Evolutionary conservation across 2,113 vertebrate species (phyloP).

Genomic region (Gallinago jamesoni): DNA sequence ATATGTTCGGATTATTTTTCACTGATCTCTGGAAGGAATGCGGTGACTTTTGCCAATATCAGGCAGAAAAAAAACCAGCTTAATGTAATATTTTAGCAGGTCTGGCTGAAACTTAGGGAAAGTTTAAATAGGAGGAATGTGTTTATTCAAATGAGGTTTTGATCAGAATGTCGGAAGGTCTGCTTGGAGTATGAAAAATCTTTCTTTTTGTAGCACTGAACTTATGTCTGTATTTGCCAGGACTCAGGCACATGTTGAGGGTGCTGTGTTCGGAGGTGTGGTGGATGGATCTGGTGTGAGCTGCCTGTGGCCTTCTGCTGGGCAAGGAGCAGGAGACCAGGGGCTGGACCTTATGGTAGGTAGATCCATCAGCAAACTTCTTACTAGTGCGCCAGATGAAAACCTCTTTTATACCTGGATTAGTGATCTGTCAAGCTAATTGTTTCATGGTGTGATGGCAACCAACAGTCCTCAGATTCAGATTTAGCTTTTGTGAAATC

Average conservation of each 20-base stretch:
- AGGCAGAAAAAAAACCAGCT: background rate
- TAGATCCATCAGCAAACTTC: background rate
- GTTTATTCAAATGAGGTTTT: conserved; percentile 40
- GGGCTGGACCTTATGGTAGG: background rate
- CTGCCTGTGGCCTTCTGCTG: background rate
- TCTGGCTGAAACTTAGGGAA: background rate
- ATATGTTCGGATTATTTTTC: conserved; percentile 29
- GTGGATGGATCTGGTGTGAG: background rate
- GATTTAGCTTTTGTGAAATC: background rate
- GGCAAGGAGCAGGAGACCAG: background rate
- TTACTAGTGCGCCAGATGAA: background rate
- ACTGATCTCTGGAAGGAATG: conserved; percentile 39
- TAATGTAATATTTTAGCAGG: conserved; percentile 4
- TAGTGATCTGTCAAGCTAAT: conserved; percentile 32
- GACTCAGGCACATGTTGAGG: background rate
- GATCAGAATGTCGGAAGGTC: background rate
- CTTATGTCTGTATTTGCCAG: background rate
- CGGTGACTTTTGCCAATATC: conserved; percentile 13
- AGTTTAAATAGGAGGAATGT: conserved; percentile 8
- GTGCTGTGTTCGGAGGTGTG: background rate
- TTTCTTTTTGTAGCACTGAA: background rate
- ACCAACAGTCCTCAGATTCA: background rate
- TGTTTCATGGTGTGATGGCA: conserved; percentile 8
- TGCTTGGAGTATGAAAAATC: background rate
- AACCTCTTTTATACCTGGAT: background rate